phyloP scores from a whole-genome alignment of 2,113 vertebrate species.

The Haemorhous mexicanus region DNA sequence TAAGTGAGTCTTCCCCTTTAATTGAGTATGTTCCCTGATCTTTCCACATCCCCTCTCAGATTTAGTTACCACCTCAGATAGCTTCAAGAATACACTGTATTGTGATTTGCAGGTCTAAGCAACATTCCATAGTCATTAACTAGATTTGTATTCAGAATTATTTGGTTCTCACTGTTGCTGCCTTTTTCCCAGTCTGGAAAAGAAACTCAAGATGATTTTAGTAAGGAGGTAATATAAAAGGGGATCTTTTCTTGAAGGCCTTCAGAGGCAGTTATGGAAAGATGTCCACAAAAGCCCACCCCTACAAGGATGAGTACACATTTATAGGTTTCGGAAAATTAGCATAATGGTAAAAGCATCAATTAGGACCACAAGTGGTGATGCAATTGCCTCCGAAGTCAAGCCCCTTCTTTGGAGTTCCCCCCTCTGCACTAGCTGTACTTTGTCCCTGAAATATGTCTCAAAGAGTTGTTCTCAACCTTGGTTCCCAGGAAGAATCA shows the following conservation, averaged over 20 bases:
- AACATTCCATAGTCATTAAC: background rate
- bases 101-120: background rate
- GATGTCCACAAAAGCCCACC: background rate
- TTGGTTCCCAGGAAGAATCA: background rate
- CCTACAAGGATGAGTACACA: no score
- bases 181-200: background rate
- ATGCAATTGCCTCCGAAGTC: background rate
- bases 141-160: background rate
- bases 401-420: background rate
- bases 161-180: background rate
- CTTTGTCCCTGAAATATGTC: background rate
- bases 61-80: background rate
- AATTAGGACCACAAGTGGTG: background rate
- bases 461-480: fast-evolving
- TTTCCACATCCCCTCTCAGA: background rate
- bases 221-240: background rate
- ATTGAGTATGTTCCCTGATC: no score
- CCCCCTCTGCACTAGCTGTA: no score
- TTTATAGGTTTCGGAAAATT: background rate
- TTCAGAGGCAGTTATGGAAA: background rate
- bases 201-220: background rate
- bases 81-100: background rate
- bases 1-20: no score
- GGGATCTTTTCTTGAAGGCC: background rate
- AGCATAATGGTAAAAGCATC: background rate